A percentile compares a stretch with the other conserved stretches of the same genome.
Conservation (phyloP, 2,113 vertebrate genomes). For the Rhea americana region DNA sequence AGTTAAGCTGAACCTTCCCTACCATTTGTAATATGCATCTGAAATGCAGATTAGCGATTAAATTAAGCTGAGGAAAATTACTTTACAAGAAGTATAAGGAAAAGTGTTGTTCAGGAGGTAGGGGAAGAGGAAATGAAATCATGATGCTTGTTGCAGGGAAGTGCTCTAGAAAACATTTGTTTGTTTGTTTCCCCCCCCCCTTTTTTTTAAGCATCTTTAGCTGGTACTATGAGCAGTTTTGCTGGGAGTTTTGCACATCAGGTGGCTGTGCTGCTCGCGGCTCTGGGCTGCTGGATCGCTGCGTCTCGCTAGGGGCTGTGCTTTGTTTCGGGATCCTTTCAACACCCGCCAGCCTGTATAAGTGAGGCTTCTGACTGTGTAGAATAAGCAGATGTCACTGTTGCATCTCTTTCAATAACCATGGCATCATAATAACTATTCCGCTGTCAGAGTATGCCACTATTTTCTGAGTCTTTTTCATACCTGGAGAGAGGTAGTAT, state of each 20-base stretch:
- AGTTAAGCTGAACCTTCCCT: background rate
- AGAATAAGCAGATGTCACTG: background rate
- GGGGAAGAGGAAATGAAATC: background rate
- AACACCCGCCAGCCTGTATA: fast-evolving
- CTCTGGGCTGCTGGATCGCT: background rate
- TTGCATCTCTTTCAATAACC: background rate
- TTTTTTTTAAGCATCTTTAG: background rate
- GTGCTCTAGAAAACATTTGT: background rate
- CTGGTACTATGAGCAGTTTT: background rate
- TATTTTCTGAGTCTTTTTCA: background rate
- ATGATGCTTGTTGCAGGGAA: background rate
- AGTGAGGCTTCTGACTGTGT: background rate
- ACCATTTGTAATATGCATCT: background rate
- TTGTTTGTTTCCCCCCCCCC: no score
- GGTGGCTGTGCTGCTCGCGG: background rate
- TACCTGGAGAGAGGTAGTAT: background rate
- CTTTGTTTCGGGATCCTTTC: background rate
- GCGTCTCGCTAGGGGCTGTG: background rate
- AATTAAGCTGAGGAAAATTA: background rate
- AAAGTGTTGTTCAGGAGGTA: background rate
- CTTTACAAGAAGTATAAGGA: background rate
- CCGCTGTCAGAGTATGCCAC: background rate
- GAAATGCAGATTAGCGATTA: slow-evolving; percentile 26
- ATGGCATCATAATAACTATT: background rate
- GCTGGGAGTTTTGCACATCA: background rate